Percentiles rank a stretch among this genome's conserved stretches.
Conservation (phyloP, 2,113 vertebrate genomes). For the Percina caprodes region DNA sequence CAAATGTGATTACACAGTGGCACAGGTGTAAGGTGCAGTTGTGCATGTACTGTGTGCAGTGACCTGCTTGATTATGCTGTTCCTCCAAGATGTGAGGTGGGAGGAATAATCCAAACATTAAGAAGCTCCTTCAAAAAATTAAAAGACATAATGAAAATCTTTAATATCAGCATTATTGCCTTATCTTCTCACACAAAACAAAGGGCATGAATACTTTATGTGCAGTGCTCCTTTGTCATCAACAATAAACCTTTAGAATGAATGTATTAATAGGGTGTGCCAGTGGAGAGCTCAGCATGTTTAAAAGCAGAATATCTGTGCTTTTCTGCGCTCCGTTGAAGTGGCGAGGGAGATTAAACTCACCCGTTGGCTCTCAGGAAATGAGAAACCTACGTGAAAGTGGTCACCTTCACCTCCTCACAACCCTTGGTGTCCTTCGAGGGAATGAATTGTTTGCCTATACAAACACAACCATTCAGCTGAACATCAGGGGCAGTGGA, state of each 20-base stretch:
- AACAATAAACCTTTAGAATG: not conserved
- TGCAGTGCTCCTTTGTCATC: not conserved
- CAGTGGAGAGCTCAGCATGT: not conserved
- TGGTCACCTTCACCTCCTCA: slow-evolving; percentile 27
- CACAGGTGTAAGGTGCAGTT: slow-evolving; percentile 8
- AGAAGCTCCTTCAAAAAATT: slow-evolving; percentile 41
- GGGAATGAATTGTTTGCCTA: slow-evolving; percentile 26
- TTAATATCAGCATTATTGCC: slow-evolving; percentile 10
- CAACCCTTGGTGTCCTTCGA: slow-evolving; percentile 9
- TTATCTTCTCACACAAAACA: not conserved
- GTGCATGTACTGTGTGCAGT: not conserved
- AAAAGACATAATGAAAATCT: slow-evolving; percentile 18
- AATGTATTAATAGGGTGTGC: slow-evolving; percentile 1
- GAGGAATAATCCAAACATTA: slow-evolving; percentile 56
- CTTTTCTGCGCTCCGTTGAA: not conserved
- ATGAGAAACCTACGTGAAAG: slow-evolving; percentile 29
- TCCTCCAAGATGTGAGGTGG: slow-evolving; percentile 54
- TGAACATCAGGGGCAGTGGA: not conserved
- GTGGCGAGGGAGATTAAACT: slow-evolving; percentile 18
- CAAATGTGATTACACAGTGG: slow-evolving; percentile 26
- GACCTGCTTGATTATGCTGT: slow-evolving; percentile 45
- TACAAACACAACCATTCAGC: slow-evolving; percentile 6
- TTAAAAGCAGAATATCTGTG: slow-evolving; percentile 11
- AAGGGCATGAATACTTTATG: not conserved
- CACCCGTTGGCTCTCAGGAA: slow-evolving; percentile 25